A percentile compares a stretch with the other conserved stretches of the same genome.
Conservation (phyloP, 2,113 vertebrate genomes). For the Saguinus imperator region DNA sequence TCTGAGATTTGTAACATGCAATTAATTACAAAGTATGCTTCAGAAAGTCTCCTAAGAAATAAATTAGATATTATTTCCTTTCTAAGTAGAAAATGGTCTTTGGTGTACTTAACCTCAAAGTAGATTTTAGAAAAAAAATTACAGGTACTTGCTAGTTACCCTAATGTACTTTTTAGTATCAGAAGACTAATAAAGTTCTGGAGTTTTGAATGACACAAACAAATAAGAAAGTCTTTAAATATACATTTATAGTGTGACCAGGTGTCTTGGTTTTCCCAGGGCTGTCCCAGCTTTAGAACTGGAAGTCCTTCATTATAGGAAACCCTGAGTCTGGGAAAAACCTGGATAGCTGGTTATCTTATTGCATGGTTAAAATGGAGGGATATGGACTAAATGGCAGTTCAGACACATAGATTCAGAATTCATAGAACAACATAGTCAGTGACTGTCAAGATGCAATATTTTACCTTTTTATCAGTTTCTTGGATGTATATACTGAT, state of each 20-base stretch:
- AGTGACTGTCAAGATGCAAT: neutral
- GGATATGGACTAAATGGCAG: neutral
- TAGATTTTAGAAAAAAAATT: neutral
- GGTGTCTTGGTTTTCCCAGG: neutral
- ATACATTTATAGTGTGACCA: too few species aligned
- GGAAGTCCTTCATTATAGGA: neutral
- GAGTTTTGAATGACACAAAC: too few species aligned
- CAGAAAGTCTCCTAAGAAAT: neutral
- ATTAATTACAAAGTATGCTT: conserved; percentile 53
- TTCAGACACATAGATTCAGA: neutral
- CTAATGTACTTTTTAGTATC: too few species aligned
- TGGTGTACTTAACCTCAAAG: neutral
- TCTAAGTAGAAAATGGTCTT: neutral
- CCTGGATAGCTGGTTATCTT: neutral
- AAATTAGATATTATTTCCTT: conserved; percentile 28
- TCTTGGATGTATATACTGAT: neutral
- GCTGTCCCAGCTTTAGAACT: neutral
- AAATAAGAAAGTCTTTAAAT: too few species aligned
- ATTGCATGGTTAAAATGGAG: neutral
- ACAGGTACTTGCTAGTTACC: too few species aligned
- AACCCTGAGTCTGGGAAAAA: neutral
- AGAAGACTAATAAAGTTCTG: too few species aligned
- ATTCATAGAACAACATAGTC: neutral
- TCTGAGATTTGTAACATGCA: conserved; percentile 33
- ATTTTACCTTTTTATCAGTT: neutral